A percentile compares a stretch with the other conserved stretches of the same genome.
phyloP scores from a whole-genome alignment of 2,888 invertebrate species.

The Drosophila siamana region DNA sequence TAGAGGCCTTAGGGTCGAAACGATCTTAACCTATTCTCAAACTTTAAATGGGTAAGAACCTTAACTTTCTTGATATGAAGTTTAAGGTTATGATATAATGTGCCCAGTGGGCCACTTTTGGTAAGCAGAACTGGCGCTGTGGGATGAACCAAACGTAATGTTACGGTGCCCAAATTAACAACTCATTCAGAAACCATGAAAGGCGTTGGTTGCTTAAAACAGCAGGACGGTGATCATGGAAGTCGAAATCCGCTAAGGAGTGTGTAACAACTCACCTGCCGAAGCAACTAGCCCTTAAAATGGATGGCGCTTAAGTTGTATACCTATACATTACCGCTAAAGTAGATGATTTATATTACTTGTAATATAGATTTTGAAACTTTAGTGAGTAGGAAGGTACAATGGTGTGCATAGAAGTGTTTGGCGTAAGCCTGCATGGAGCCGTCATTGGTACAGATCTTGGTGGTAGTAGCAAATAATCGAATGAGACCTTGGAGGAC shows the following conservation, averaged over 20 bases:
- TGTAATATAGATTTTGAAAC: constrained; percentile 82
- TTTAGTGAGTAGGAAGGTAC: constrained; percentile 88
- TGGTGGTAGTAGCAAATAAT: constrained; percentile 90
- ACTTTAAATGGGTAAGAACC: constrained; percentile 91
- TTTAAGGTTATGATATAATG: constrained; percentile 86
- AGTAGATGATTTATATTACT: constrained; percentile 83
- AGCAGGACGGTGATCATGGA: constrained; percentile 91
- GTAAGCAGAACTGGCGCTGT: constrained; percentile 90
- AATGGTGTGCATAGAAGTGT: constrained; percentile 88
- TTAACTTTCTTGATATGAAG: constrained; percentile 88
- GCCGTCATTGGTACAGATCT: constrained; percentile 85
- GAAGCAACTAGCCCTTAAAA: constrained; percentile 89
- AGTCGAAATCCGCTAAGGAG: constrained; percentile 89
- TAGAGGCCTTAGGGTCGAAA: constrained; percentile 89
- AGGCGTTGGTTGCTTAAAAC: constrained; percentile 89
- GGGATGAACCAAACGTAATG: constrained; percentile 90
- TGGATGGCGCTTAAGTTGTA: constrained; percentile 88
- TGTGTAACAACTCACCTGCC: constrained; percentile 88
- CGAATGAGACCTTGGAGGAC: constrained; percentile 88
- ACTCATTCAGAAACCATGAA: constrained; percentile 88
- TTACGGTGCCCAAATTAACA: constrained; percentile 86
- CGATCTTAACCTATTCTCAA: constrained; percentile 89
- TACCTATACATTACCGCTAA: constrained; percentile 82
- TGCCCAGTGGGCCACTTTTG: constrained; percentile 85
- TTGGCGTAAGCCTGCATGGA: constrained; percentile 87